phyloP scores from a whole-genome alignment of 2,888 invertebrate species.

The Bombylius major region DNA sequence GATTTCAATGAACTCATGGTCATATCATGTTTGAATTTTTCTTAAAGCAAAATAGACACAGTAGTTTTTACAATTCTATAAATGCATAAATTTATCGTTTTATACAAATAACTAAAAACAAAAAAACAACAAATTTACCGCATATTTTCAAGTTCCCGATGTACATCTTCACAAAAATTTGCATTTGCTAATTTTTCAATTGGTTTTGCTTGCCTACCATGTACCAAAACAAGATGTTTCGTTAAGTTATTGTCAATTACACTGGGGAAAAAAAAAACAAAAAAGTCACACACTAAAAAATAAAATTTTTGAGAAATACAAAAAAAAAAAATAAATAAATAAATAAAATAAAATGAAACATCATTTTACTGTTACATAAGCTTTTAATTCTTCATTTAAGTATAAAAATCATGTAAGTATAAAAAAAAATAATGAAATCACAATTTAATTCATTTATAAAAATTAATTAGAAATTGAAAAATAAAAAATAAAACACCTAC shows the following conservation, averaged over 20 bases:
- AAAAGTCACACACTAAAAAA: background rate
- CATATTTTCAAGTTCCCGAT: slow-evolving; percentile 22
- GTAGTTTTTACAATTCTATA: too few relatives aligned
- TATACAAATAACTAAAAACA: too few relatives aligned
- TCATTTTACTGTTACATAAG: background rate
- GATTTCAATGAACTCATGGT: too few relatives aligned
- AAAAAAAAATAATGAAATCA: background rate
- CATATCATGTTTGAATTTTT: too few relatives aligned
- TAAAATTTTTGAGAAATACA: background rate
- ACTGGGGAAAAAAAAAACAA: slow-evolving; percentile 5
- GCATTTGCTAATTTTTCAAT: slow-evolving; percentile 19
- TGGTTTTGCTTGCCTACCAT: slow-evolving; percentile 20
- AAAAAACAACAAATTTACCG: slow-evolving; percentile 8
- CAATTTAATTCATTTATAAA: too few relatives aligned
- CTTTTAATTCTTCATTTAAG: background rate
- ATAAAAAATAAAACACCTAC: too few relatives aligned
- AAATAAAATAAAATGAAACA: slow-evolving; percentile 1
- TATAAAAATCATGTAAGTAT: too few relatives aligned
- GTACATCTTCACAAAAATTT: slow-evolving; percentile 21
- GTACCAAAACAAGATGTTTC: slow-evolving; percentile 23
- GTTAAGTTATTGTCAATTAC: slow-evolving; percentile 9
- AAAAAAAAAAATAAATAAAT: background rate
- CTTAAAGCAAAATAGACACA: too few relatives aligned
- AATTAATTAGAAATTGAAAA: too few relatives aligned
- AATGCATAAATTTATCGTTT: too few relatives aligned